phyloP scores from a whole-genome alignment of 2,113 vertebrate species.

The Apodemus sylvaticus region DNA sequence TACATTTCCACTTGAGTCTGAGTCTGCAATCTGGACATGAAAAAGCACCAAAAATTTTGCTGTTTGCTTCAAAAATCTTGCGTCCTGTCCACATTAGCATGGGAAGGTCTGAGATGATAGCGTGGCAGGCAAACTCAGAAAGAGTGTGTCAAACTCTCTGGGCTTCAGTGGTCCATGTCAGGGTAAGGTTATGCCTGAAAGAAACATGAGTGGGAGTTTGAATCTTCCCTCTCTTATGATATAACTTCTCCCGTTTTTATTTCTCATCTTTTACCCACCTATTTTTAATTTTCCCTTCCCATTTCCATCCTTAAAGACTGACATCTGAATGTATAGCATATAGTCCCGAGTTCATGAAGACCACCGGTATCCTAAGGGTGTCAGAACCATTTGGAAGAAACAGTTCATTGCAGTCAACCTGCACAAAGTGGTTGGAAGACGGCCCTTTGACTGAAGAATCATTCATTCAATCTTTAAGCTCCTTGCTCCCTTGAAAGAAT shows the following conservation, averaged over 20 bases:
- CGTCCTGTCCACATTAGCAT: conserved; percentile 25
- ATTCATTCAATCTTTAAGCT: not conserved
- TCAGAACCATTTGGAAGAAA: not conserved
- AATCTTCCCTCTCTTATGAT: not conserved
- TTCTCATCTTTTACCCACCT: not conserved
- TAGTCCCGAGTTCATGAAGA: conserved; percentile 55
- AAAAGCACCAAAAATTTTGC: conserved; percentile 52
- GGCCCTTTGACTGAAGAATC: conserved; percentile 36
- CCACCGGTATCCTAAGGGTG: not conserved
- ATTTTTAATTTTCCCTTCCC: not conserved
- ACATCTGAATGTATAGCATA: not conserved
- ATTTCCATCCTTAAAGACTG: not conserved
- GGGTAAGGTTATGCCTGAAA: not conserved
- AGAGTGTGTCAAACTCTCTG: not conserved
- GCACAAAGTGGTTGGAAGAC: not conserved
- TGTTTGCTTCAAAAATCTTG: conserved; percentile 51
- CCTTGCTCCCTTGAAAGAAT: not conserved
- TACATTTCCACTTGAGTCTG: conserved; percentile 71
- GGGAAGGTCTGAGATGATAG: not conserved
- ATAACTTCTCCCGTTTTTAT: not conserved
- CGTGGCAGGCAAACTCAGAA: not conserved
- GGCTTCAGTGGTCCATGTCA: not conserved
- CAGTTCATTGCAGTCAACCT: not conserved
- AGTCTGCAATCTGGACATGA: conserved; percentile 58
- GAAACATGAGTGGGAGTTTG: not conserved